Evolutionary conservation across 1,140 invertebrate species (phyloP), one percentile per base, ranked within the genome.

Genomic region (Drosophila paulistorum): DNA sequence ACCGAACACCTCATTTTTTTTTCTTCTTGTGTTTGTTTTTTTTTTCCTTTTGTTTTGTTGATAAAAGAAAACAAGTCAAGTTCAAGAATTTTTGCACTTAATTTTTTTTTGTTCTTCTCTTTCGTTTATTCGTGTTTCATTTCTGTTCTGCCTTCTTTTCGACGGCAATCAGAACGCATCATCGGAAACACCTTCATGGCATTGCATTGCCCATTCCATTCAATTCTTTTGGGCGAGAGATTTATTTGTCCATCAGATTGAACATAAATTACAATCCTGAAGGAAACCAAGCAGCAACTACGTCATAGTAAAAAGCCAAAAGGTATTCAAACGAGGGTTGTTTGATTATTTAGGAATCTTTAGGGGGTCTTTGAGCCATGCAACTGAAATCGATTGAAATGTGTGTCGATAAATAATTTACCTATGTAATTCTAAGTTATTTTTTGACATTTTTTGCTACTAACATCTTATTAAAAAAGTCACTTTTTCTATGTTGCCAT

Each of bases 221-320:
- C 17, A 7, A 20, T 48, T 48, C 14, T 48, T 48, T 48, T 6
- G 9, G 17, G 17, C 9, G 20, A 11, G 65, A 85, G 82, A 85
- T 85, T 85, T 85, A 85, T 85, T 74, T 74, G 69, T 71, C 78
- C 82, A 85, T 85, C 81, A 85, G 81, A 74, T 70, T 81, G 65
- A 85, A 85, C 81, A 85, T 85, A 85, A 85, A 85, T 85, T 85
- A 85, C 78, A 59, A 68, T 48, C 39, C 39, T 30, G 10, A 59
- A 63, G 57, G 35, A 45, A 51, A 67, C 33, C 26, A 54, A 45
- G 66, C n/a, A 33, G 41, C 11, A 57, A 26, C 72, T 60, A 76
- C 74, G 60, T 76, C 66, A 76, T 58, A 42, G 68, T 20, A 23
- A 51, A 17, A 51, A 51, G 45, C 17, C 23, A 1, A 23, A 30